Evolutionary conservation across 2,113 vertebrate genomes (phyloP).

Genomic region (Ciconia stormi): DNA sequence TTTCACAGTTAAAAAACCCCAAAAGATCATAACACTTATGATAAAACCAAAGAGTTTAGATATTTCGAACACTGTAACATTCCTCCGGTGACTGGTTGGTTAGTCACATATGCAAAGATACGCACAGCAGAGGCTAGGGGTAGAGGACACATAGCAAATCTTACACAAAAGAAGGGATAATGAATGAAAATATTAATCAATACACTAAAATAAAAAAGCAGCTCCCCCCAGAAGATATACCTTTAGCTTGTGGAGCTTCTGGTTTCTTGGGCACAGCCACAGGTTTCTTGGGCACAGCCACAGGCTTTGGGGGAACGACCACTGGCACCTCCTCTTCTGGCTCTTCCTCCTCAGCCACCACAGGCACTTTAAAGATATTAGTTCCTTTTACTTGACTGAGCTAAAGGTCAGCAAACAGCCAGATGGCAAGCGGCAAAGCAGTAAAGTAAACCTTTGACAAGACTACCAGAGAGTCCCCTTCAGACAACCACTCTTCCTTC

Average conservation of each 20-base stretch:
- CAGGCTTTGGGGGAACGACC: neutral
- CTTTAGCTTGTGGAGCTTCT: constrained; percentile 40
- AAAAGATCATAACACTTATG: neutral
- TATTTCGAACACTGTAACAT: neutral
- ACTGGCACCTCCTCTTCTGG: neutral
- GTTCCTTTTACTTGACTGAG: neutral
- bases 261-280: constrained; percentile 2
- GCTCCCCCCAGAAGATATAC: neutral
- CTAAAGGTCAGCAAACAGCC: neutral
- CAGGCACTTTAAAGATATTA: constrained; percentile 38
- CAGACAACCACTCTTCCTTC: too few relatives aligned
- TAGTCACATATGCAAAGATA: neutral
- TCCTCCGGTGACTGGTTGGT: neutral
- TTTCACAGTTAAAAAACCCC: neutral
- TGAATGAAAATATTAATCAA: neutral
- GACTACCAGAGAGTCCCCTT: too few relatives aligned
- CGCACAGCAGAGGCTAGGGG: neutral
- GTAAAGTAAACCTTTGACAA: too few relatives aligned
- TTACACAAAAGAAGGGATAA: neutral
- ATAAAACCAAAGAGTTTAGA: neutral
- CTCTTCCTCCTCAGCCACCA: neutral
- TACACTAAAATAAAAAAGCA: neutral
- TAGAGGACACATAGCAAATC: neutral
- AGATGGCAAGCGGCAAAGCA: too few relatives aligned
- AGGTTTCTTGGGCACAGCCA: neutral